Evolutionary conservation across 23 tunicate species (phyloP).

Genomic region (Phallusia fumigata): DNA sequence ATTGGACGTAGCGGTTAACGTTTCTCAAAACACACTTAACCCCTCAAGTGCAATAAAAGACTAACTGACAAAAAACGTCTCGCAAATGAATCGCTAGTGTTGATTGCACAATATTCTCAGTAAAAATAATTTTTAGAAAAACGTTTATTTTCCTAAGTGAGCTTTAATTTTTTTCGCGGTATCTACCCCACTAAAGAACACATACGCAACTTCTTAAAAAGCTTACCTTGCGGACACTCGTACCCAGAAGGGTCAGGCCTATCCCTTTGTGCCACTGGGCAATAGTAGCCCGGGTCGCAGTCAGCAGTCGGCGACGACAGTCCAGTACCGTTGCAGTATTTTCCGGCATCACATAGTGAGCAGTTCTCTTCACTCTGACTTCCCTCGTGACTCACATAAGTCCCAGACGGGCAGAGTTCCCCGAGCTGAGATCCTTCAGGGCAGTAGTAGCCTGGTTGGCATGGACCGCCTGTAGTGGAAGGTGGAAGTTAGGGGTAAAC

Average conservation of each 20-base stretch:
- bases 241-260: constrained; percentile 42
- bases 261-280: constrained; percentile 59
- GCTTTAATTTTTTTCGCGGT: no score
- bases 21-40: no score
- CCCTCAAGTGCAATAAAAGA: no score
- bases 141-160: no score
- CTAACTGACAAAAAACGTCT: no score
- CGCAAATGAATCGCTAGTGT: no score
- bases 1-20: no score
- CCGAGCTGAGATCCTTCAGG: constrained; percentile 55
- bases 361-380: constrained; percentile 52
- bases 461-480: constrained; percentile 62
- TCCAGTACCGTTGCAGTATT: constrained; percentile 65
- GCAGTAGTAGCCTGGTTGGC: constrained; percentile 81
- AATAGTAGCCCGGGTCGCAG: constrained; percentile 73
- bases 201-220: no score
- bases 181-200: no score
- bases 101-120: no score
- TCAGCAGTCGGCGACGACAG: constrained; percentile 37
- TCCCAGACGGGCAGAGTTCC: constrained; percentile 59
- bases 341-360: constrained; percentile 56
- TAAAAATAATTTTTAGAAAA: no score
- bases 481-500: no score
- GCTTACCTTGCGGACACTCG: constrained; percentile 61
- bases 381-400: constrained; percentile 29